Conservation (phyloP, 23 tunicate species). For the Styela plicata region DNA sequence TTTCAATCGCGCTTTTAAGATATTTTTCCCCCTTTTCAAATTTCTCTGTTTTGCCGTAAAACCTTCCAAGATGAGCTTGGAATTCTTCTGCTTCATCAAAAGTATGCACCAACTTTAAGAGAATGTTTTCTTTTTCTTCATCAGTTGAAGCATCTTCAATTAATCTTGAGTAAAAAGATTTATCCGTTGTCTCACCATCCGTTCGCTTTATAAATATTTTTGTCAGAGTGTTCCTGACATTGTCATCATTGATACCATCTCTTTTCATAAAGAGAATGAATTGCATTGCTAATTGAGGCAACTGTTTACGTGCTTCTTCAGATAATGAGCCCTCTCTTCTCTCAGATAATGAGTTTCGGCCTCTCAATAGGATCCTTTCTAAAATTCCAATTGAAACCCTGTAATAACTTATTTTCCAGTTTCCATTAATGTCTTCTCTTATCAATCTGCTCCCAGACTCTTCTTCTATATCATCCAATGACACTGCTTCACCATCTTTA, state of each 20-base stretch:
- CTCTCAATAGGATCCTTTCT: conserved; percentile 29
- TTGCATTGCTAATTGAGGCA: conserved; percentile 21
- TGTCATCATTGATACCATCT: neutral
- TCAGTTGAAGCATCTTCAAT: conserved; percentile 29
- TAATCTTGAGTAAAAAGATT: conserved; percentile 31
- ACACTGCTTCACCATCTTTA: neutral
- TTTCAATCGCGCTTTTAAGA: conserved; percentile 5
- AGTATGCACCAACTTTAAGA: conserved; percentile 22
- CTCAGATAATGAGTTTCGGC: neutral
- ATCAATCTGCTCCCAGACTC: conserved; percentile 23
- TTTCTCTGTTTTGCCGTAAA: neutral
- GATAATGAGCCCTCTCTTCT: conserved; percentile 18
- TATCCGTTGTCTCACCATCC: neutral
- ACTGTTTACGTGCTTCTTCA: neutral
- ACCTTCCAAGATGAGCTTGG: conserved; percentile 62
- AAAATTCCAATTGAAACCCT: conserved; percentile 42
- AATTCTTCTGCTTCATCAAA: conserved; percentile 51
- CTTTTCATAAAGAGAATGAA: conserved; percentile 32
- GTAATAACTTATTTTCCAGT: conserved; percentile 52
- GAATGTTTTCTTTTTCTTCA: conserved; percentile 23
- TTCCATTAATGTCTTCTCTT: neutral
- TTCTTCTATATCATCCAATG: conserved; percentile 25
- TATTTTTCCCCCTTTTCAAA: conserved; percentile 1
- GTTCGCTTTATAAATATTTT: conserved; percentile 26
- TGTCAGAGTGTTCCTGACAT: neutral